Evolutionary conservation across 2,113 vertebrate species (phyloP).

Genomic region (Oplegnathus fasciatus): DNA sequence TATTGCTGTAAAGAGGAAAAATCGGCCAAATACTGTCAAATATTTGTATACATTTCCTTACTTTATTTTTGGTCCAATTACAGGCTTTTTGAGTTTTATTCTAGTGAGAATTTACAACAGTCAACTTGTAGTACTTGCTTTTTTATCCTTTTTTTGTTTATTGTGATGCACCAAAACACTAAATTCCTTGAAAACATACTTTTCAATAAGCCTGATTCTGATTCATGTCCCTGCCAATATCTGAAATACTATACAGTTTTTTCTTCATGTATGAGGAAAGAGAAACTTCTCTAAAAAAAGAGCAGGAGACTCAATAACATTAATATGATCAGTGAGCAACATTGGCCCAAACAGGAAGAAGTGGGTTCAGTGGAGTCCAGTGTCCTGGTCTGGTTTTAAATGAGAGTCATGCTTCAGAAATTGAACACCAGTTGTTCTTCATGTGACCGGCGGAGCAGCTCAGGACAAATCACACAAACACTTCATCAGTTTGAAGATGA

Average conservation of each 20-base stretch:
- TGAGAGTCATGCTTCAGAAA: slow-evolving; percentile 78
- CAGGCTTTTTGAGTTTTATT: neutral
- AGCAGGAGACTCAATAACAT: neutral
- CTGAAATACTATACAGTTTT: too few species aligned
- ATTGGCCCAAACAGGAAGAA: neutral
- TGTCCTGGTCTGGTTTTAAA: slow-evolving; percentile 49
- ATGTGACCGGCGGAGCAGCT: slow-evolving; percentile 64
- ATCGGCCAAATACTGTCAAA: neutral
- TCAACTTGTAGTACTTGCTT: too few species aligned
- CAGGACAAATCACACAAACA: slow-evolving; percentile 26
- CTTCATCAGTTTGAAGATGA: slow-evolving; percentile 37
- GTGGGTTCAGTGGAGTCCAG: slow-evolving; percentile 20
- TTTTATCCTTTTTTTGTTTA: too few species aligned
- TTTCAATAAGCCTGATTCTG: too few species aligned
- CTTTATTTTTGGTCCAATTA: neutral
- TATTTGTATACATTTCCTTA: too few species aligned
- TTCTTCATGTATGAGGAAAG: too few species aligned
- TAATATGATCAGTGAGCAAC: neutral
- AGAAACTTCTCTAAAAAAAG: too few species aligned
- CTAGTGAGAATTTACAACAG: neutral
- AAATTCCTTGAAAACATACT: too few species aligned
- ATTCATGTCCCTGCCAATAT: too few species aligned
- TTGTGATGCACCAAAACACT: too few species aligned
- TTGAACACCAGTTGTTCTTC: slow-evolving; percentile 67
- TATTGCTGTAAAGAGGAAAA: neutral